Percentiles rank a stretch among this genome's conserved stretches.
Evolutionary conservation across 2,888 invertebrate species (phyloP).

Genomic region (Trichopoda pennipes): DNA sequence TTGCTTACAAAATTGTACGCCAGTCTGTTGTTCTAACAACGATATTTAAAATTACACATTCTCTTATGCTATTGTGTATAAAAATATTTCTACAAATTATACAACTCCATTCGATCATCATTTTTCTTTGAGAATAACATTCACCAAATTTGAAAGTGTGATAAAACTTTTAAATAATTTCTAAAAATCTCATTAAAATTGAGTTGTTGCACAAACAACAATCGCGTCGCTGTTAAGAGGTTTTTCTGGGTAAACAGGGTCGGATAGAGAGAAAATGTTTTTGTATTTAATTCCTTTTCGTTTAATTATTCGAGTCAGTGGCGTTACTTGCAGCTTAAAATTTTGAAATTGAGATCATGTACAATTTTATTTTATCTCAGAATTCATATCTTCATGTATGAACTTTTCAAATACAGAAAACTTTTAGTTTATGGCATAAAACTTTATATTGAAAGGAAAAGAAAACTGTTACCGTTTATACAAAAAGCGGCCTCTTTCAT

Average conservation of each 20-base stretch:
- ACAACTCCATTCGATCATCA: conserved; percentile 9
- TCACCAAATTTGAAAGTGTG: not conserved
- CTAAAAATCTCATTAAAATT: conserved; percentile 4
- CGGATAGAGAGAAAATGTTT: too few relatives aligned
- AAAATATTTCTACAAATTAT: conserved; percentile 25
- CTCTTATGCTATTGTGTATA: not conserved
- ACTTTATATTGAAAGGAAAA: not conserved
- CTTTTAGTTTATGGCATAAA: not conserved
- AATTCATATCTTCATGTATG: not conserved
- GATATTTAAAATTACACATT: not conserved
- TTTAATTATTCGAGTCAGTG: not conserved
- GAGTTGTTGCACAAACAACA: not conserved
- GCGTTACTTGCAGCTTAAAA: not conserved
- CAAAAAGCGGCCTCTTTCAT: not conserved
- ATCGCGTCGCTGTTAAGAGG: not conserved
- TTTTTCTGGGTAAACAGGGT: not conserved
- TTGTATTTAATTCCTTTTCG: too few relatives aligned
- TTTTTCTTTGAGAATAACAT: conserved; percentile 16
- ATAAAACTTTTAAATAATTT: conserved; percentile 37
- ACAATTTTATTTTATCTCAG: not conserved
- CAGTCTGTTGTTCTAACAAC: conserved; percentile 7
- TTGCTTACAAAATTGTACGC: not conserved
- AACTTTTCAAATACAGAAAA: not conserved
- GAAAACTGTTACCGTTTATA: conserved; percentile 1
- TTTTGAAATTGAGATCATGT: not conserved